phyloP scores from a whole-genome alignment of 2,888 invertebrate species.

The Rotaria magnacalcarata region DNA sequence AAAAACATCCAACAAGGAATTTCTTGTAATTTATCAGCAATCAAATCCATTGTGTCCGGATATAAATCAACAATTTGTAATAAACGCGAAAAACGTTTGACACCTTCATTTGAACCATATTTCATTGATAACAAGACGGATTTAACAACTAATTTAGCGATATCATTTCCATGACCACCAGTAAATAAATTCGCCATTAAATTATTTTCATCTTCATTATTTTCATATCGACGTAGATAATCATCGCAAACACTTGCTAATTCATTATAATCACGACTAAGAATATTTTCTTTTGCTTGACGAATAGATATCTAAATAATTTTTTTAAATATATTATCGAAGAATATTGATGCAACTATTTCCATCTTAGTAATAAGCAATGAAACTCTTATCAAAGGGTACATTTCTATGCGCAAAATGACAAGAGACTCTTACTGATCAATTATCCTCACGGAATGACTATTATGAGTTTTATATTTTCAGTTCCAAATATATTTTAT shows the following conservation, averaged over 20 bases:
- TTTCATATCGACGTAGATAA: conserved; percentile 29
- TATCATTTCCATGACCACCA: background rate
- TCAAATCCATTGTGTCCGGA: conserved; percentile 52
- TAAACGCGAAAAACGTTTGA: conserved; percentile 67
- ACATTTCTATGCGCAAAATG: too few relatives aligned
- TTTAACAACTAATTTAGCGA: background rate
- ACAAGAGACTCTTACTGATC: too few relatives aligned
- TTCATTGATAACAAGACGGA: conserved; percentile 62
- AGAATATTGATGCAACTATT: too few relatives aligned
- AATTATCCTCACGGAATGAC: too few relatives aligned
- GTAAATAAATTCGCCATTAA: background rate
- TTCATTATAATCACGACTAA: conserved; percentile 12
- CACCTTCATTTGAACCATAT: conserved; percentile 64
- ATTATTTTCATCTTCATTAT: conserved; percentile 36
- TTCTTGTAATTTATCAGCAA: conserved; percentile 56
- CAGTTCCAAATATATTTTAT: too few relatives aligned
- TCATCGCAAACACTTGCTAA: background rate
- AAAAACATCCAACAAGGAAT: conserved; percentile 70
- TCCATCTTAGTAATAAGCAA: too few relatives aligned
- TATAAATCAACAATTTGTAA: conserved; percentile 61
- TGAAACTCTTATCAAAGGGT: too few relatives aligned
- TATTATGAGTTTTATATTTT: too few relatives aligned
- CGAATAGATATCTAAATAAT: background rate
- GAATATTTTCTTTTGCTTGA: background rate
- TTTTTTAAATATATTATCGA: too few relatives aligned